phyloP scores from a whole-genome alignment of 1,140 invertebrate species.

The Campodea augens region DNA sequence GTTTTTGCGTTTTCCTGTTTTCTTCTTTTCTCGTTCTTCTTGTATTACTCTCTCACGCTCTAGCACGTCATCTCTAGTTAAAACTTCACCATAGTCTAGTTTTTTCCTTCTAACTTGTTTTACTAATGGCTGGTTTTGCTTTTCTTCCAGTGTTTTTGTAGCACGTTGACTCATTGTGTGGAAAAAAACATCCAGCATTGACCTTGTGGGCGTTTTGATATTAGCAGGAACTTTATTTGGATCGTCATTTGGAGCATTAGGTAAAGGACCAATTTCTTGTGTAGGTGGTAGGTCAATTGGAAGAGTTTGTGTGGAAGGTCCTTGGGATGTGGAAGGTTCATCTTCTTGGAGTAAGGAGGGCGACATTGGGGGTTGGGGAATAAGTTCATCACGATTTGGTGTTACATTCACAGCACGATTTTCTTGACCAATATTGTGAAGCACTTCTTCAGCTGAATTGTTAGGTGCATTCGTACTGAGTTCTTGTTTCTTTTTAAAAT shows the following conservation, averaged over 20 bases:
- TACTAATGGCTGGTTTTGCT: no score
- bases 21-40: neutral
- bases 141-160: no score
- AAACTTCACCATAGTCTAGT: conserved; percentile 3
- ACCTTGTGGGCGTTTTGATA: neutral
- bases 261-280: no score
- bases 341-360: no score
- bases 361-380: no score
- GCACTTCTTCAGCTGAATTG: neutral
- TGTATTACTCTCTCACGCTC: neutral
- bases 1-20: neutral
- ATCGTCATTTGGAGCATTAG: neutral
- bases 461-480: neutral
- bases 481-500: neutral
- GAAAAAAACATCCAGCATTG: neutral
- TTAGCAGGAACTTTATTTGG: neutral
- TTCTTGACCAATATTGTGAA: neutral
- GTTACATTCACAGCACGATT: no score
- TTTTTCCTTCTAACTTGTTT: neutral
- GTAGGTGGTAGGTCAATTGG: no score
- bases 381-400: no score
- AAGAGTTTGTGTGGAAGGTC: no score
- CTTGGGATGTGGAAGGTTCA: no score
- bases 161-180: neutral
- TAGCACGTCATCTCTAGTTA: conserved; percentile 1